A percentile compares a stretch with the other conserved stretches of the same genome.
These are phyloP conservation scores for Calyptomena viridis DNA, from an alignment of 2,113 vertebrate species.

Conservation along the genomic window DNA sequence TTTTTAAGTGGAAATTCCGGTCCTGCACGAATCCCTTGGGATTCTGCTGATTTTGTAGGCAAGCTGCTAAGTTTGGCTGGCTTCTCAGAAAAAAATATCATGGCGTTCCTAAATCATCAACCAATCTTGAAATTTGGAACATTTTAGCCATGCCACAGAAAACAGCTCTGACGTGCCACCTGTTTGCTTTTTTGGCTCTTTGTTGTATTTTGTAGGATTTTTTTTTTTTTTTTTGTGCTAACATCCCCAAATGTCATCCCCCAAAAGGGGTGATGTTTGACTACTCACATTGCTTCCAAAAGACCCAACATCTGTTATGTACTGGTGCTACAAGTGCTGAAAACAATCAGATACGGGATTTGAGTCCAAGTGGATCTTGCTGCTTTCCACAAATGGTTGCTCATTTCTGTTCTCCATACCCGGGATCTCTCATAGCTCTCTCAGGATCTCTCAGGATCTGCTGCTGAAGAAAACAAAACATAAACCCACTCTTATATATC, in stretches of 20 bases:
- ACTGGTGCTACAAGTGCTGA: not conserved
- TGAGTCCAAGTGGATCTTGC: not conserved
- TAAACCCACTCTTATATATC: slow-evolving; percentile 18
- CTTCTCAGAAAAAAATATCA: not conserved
- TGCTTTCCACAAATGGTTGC: not conserved
- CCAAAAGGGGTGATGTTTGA: not conserved
- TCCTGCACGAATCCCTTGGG: not conserved
- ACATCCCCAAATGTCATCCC: not conserved
- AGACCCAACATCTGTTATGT: not conserved
- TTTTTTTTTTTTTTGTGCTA: not conserved
- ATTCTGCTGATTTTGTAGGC: slow-evolving; percentile 3
- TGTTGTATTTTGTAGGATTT: not conserved
- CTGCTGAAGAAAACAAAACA: slow-evolving; percentile 12
- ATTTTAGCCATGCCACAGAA: not conserved
- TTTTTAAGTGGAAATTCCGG: not conserved
- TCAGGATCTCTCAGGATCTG: slow-evolving; percentile 6
- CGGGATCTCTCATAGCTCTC: not conserved
- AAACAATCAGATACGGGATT: not conserved
- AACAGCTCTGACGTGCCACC: not conserved
- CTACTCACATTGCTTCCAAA: not conserved
- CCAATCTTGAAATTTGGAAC: not conserved
- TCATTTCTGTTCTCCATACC: not conserved
- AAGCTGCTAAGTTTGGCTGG: not conserved
- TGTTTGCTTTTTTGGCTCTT: not conserved
- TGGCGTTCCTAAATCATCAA: not conserved